Percentiles rank a stretch among this genome's conserved stretches.
These are phyloP conservation scores for Aurelia aurita DNA, from an alignment of 30 jellyfish, hydroid and myxozoan species.

Conservation along the genomic window DNA sequence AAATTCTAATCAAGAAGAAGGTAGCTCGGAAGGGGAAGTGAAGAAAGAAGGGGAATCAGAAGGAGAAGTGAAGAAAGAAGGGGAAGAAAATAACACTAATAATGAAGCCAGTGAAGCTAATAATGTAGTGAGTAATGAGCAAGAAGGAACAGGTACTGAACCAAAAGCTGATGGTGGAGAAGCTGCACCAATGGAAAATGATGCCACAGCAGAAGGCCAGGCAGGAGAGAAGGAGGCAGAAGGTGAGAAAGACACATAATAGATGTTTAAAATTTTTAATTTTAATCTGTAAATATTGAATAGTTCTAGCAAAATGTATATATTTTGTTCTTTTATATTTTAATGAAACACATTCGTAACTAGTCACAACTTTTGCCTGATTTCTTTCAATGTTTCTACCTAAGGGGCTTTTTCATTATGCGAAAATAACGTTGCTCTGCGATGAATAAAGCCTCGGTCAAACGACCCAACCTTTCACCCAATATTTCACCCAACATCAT, in stretches of 20 bases:
- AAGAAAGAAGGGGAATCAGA: neutral
- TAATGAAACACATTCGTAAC: too few relatives aligned
- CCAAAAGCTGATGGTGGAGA: neutral
- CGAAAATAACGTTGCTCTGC: too few relatives aligned
- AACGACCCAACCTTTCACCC: too few relatives aligned
- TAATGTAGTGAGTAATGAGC: conserved; percentile 1
- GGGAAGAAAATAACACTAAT: neutral
- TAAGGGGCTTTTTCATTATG: too few relatives aligned
- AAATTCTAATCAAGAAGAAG: neutral
- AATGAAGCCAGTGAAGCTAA: neutral
- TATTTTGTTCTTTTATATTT: too few relatives aligned
- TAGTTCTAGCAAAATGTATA: neutral
- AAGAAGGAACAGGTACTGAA: conserved; percentile 4
- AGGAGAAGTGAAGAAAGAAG: neutral
- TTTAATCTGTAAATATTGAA: conserved; percentile 16
- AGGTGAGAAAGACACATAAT: conserved; percentile 21
- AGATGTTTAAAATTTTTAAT: too few relatives aligned
- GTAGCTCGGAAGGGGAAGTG: neutral
- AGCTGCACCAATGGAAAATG: neutral
- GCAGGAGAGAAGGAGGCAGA: neutral
- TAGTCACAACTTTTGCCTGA: neutral
- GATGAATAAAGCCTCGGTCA: too few relatives aligned
- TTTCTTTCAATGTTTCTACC: neutral
- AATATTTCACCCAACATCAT: too few relatives aligned
- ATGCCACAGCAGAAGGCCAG: neutral